Conservation (phyloP, 1,140 invertebrate species). For the Pentalonia nigronervosa region DNA sequence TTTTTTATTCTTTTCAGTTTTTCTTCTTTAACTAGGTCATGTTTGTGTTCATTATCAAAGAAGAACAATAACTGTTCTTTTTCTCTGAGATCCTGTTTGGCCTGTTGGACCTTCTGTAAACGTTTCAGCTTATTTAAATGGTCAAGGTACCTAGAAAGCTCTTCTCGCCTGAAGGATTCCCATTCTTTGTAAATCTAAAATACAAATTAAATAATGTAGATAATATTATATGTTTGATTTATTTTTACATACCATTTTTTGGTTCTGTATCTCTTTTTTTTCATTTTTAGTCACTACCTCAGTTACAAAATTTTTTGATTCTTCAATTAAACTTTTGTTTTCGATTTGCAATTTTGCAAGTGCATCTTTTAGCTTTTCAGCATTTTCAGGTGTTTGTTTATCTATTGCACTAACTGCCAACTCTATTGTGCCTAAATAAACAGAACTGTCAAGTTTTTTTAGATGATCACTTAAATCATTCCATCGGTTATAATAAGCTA, state of each 20-base stretch:
- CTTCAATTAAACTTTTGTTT: constrained; percentile 19
- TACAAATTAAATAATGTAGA: constrained; percentile 18
- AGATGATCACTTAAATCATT: constrained; percentile 65
- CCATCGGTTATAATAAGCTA: constrained; percentile 64
- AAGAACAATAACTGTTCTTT: constrained; percentile 77
- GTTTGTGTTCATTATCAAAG: constrained; percentile 78
- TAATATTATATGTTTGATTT: background rate
- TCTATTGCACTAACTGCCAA: constrained; percentile 55
- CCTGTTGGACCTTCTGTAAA: constrained; percentile 69
- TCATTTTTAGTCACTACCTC: constrained; percentile 14
- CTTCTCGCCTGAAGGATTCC: constrained; percentile 67
- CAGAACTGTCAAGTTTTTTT: constrained; percentile 59
- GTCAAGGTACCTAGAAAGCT: constrained; percentile 66
- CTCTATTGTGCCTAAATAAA: constrained; percentile 62
- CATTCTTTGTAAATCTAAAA: constrained; percentile 69
- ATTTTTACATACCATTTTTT: constrained; percentile 45
- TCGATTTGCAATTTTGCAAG: background rate
- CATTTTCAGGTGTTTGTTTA: constrained; percentile 39
- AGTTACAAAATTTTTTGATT: constrained; percentile 43
- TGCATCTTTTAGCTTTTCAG: constrained; percentile 62
- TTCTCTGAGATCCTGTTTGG: constrained; percentile 69
- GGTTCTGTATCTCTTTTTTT: constrained; percentile 41
- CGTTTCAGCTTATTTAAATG: constrained; percentile 67
- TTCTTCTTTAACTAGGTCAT: constrained; percentile 75
- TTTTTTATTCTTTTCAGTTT: constrained; percentile 59